Evolutionary conservation across 2,888 invertebrate species (phyloP), one percentile per base, ranked within the genome.

Genomic region (Dermolepida albohirtum): DNA sequence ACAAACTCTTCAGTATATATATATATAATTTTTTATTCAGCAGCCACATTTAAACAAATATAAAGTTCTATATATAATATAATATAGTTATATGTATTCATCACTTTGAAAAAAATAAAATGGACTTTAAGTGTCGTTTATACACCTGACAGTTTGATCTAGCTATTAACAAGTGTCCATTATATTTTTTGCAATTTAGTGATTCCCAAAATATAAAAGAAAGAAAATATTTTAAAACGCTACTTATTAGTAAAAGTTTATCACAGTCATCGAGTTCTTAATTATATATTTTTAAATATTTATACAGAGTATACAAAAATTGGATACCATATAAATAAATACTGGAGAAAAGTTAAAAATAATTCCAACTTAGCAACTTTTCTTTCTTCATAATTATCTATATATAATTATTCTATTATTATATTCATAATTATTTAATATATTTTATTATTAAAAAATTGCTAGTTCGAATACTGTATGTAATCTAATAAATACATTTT

Each of bases 251-350:
- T 71, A 71, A 80, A 78, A 75, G 76, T 77, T 79, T 81, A 82
- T 82, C 82, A 82, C 81, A 82, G 81, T 79, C 81, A 77, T 78
- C 81, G 81, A 81, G 81, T 82, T 82, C 80, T 79, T 75, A 78
- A 68, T 68, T 69, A 49, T 49, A 62, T 39, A 47, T 62, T 47
- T 47, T 47, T 62, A 16, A 47, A 49, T 66, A 47, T 47, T 34
- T 62, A 47, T 47, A 47, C 34, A 44, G 29, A 47, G n/a, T 49
- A 22, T 49, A 10, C 2, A n/a, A 52, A 29, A 52, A 34, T 34
- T 10, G 1, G 10, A 6, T 10, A 34, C 10, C 34, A 8, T 34
- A 34, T 10, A 5, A 6, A 10, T 2, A 34, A 34, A 34, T 34
- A 34, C 1, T 34, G 6, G 4, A 29, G 29, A 5, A n/a, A n/a